Evolutionary conservation across 2,888 invertebrate genomes (phyloP), one percentile per base, ranked within the genome.

Genomic region (Pammene fasciana): DNA sequence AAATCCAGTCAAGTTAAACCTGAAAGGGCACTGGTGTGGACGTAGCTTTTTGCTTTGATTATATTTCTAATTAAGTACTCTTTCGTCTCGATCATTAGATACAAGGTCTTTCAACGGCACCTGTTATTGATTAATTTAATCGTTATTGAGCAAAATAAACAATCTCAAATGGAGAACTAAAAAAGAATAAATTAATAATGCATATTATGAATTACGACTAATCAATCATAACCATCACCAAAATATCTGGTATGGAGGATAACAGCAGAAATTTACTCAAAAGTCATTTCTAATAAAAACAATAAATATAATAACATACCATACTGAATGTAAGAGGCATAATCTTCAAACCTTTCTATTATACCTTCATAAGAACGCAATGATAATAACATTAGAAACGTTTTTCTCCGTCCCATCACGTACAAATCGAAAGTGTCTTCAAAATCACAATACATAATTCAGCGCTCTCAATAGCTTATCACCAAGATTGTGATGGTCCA

Each of bases 401-500:
- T 56, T 38, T 11, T 3, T 41, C 10, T n/a, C 38, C 26, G 54
- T 45, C 41, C 59, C 38, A 13, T 65, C 65, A 70, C 55, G 60
- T 60, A 70, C 59, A 48, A 38, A 65, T 70, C 60, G 54, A 65
- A 65, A 70, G 48, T 65, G 46, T 36, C 64, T 61, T 26, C n/a
- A 34, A 50, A 56, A 56, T 67, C 64, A 45, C 48, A 48, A 70
- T 60, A 46, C 52, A 65, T 65, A 65, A 65, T 68, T 64, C 59
- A 65, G 45, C 16, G 38, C 38, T 64, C 52, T 52, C 65, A 26
- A 70, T 65, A 65, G 54, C 60, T 65, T 70, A 70, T 70, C 70
- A 34, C 65, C 65, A 34, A 60, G 65, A 70, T 70, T 65, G 54
- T 11, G 38, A 38, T 7, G 9, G 52, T 46, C 54, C 65, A 70